A percentile compares a stretch with the other conserved stretches of the same genome.
Conservation (phyloP, 2,888 invertebrate genomes). For the Cabera pusaria region DNA sequence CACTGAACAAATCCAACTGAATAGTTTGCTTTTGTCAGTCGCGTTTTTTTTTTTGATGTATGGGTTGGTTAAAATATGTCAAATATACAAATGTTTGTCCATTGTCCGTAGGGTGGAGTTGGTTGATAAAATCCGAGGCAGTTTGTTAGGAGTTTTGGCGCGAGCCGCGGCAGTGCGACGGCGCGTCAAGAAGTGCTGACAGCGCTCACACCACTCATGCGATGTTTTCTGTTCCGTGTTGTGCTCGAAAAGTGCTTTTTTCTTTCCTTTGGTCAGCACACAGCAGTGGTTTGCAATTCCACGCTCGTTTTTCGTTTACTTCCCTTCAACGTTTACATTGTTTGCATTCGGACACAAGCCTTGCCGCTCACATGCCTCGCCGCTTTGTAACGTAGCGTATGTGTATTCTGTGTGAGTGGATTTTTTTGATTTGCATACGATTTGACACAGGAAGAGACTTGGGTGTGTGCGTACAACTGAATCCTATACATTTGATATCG, state of each 20-base stretch:
- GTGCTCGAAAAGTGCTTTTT: conserved; percentile 35
- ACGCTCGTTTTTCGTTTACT: conserved; percentile 62
- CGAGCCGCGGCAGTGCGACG: conserved; percentile 28
- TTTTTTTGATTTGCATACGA: conserved; percentile 51
- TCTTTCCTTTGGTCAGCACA: conserved; percentile 41
- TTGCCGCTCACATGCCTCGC: conserved; percentile 50
- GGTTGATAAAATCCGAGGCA: conserved; percentile 53
- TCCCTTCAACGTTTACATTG: conserved; percentile 58
- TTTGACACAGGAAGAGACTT: conserved; percentile 30
- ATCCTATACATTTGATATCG: conserved; percentile 44
- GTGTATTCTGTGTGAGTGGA: conserved; percentile 38
- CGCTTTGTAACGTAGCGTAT: conserved; percentile 54
- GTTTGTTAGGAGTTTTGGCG: conserved; percentile 57
- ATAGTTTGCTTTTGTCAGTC: conserved; percentile 57
- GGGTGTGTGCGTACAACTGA: conserved; percentile 24
- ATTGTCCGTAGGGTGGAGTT: conserved; percentile 43
- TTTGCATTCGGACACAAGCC: conserved; percentile 52
- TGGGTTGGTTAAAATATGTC: conserved; percentile 56
- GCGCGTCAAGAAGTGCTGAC: conserved; percentile 57
- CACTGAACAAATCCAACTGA: conserved; percentile 51
- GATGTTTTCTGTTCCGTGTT: conserved; percentile 37
- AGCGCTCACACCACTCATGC: conserved; percentile 37
- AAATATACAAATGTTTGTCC: conserved; percentile 60
- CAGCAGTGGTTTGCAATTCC: conserved; percentile 56
- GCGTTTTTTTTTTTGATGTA: conserved; percentile 62